Base-by-base conservation (phyloP, 2,113 vertebrate species). In the Corythornis vintsioides region DNA sequence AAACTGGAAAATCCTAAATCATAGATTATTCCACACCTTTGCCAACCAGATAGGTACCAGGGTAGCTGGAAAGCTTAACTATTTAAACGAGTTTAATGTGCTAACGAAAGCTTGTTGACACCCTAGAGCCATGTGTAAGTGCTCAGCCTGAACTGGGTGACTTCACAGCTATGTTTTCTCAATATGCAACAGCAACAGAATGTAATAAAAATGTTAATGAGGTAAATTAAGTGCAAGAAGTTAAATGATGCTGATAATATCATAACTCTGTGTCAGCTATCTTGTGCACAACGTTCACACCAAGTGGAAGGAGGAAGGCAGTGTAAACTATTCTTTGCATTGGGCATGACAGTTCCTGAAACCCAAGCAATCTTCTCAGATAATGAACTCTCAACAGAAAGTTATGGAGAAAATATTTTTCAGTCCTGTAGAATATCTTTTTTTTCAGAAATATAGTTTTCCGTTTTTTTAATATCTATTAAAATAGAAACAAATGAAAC, bases 371-470 rank as follows among this genome's bases (percentile, higher is more conserved):
- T 77, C 66, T 90, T 84, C 66, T 77, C 38, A 77, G 65, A 76
- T 90, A 96, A 97, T 95, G 75, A 95, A 97, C 96, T 96, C 93
- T 90, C 89, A 93, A 43, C 6, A 81, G 31, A 83, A 96, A 95
- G 47, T 83, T 66, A 92, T 86, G 82, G 86, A 89, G 76, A 91
- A 96, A 89, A 80, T 50, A 89, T 86, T 94, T 86, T 92, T 78
- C 71, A 85, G 89, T 69, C 67, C 9, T n/a, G 57, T 82, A 77
- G 81, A 96, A 90, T 92, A 96, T 77, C 35, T 94, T 92, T 91
- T 38, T 81, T 84, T 78, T 94, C 42, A 59, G 66, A 52, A 86
- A 89, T 86, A 85, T 86, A 92, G 94, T 92, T 96, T 96, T 96
- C 86, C 90, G 69, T 95, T 97, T 96, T 85, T 82, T 96, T 95